phyloP scores from a whole-genome alignment of 2,113 vertebrate species.

The Carettochelys insculpta region DNA sequence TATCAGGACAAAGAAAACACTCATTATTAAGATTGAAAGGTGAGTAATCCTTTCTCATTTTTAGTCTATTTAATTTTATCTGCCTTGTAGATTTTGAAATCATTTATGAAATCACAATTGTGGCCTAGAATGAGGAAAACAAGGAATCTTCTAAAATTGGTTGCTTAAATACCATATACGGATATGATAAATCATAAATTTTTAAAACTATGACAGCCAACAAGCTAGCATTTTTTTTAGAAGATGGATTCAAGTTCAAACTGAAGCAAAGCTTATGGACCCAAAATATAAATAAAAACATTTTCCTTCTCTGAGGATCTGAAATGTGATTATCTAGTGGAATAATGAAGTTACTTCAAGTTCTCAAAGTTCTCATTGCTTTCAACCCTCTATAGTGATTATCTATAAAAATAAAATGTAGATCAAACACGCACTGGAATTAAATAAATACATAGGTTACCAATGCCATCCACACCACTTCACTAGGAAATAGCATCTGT shows the following conservation, averaged over 20 bases:
- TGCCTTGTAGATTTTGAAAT: constrained; percentile 21
- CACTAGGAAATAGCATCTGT: background rate
- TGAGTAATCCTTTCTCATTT: background rate
- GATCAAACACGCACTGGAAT: background rate
- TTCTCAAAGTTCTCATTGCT: background rate
- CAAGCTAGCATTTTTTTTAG: background rate
- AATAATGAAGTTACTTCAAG: background rate
- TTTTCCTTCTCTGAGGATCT: background rate
- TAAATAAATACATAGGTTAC: background rate
- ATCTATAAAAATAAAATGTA: background rate
- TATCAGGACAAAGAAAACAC: too few species aligned
- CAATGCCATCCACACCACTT: background rate
- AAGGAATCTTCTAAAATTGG: background rate
- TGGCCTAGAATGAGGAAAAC: background rate
- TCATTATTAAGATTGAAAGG: too few species aligned
- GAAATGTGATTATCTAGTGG: background rate
- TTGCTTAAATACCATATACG: background rate
- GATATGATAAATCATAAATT: background rate
- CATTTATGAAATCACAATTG: background rate
- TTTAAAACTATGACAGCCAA: background rate
- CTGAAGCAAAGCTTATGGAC: background rate
- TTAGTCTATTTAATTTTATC: background rate
- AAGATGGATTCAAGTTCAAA: background rate
- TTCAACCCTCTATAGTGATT: background rate
- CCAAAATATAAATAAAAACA: background rate